Evolutionary conservation across 1,140 invertebrate genomes (phyloP).

Genomic region (Drosophila simulans): DNA sequence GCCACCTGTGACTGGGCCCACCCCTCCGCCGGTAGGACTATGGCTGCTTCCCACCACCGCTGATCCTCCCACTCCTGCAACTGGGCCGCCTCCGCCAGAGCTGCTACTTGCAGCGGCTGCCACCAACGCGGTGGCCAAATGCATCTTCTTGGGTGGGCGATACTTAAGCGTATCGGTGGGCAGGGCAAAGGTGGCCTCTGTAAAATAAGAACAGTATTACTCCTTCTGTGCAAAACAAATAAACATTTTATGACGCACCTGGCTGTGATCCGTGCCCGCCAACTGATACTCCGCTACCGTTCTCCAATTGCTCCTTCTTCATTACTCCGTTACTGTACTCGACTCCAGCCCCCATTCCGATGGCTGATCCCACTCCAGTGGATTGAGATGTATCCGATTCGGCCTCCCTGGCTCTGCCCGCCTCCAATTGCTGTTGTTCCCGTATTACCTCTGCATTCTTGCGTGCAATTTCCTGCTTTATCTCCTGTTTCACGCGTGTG

Average conservation of each 20-base stretch:
- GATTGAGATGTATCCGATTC: conserved; percentile 54
- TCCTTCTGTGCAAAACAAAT: not conserved
- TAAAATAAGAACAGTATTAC: not conserved
- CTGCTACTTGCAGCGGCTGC: conserved; percentile 63
- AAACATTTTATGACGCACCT: conserved; percentile 35
- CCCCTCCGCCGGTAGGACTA: conserved; percentile 25
- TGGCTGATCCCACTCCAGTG: conserved; percentile 10
- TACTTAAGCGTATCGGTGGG: conserved; percentile 80
- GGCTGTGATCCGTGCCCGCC: conserved; percentile 34
- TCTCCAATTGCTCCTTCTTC: conserved; percentile 74
- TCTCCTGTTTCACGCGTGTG: conserved; percentile 76
- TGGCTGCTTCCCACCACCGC: conserved; percentile 20
- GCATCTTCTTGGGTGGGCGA: conserved; percentile 82
- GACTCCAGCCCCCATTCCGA: conserved; percentile 39
- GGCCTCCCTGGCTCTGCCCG: conserved; percentile 58
- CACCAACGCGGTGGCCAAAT: conserved; percentile 76
- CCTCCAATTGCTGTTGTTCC: conserved; percentile 74
- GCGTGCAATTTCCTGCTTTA: conserved; percentile 76
- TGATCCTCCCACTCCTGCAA: conserved; percentile 25
- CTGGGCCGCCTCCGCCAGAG: conserved; percentile 7
- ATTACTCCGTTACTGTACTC: conserved; percentile 69
- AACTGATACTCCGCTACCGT: conserved; percentile 32
- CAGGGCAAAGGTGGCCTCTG: conserved; percentile 77
- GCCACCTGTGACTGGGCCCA: conserved; percentile 15
- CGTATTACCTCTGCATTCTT: conserved; percentile 80